Evolutionary conservation across 1,140 invertebrate species (phyloP).

Genomic region (Leptopilina boulardi): DNA sequence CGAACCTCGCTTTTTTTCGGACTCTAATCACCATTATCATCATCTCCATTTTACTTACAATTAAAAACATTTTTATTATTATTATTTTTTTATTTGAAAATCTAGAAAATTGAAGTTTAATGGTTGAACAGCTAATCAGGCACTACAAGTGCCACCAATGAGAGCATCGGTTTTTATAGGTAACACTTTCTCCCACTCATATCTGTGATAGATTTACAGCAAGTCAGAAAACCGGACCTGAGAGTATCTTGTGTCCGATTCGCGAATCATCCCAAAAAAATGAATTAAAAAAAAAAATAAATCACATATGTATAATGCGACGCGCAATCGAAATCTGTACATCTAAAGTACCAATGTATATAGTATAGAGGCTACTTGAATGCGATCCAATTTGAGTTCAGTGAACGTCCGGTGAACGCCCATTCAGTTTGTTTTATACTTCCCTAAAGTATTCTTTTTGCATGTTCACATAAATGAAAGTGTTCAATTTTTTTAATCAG

Average conservation of each 20-base stretch:
- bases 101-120: constrained; percentile 44
- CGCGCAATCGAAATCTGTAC: background rate
- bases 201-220: constrained; percentile 46
- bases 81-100: too few relatives aligned
- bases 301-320: background rate
- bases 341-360: background rate
- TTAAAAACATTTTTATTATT: constrained; percentile 53
- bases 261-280: constrained; percentile 51
- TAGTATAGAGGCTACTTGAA: too few relatives aligned
- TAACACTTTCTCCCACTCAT: constrained; percentile 67
- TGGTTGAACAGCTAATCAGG: constrained; percentile 53
- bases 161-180: constrained; percentile 68
- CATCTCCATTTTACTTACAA: constrained; percentile 52
- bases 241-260: constrained; percentile 44
- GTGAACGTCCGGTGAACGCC: constrained; percentile 30
- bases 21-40: too few relatives aligned
- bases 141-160: constrained; percentile 62
- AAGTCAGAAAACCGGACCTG: constrained; percentile 61
- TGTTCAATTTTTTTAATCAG: background rate
- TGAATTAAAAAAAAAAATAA: constrained; percentile 1
- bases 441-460: background rate
- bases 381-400: background rate
- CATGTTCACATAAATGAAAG: background rate
- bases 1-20: constrained; percentile 7
- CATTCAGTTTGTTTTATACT: constrained; percentile 31